Evolutionary conservation across 2,888 invertebrate genomes (phyloP).

Genomic region (Phytoseiulus persimilis): DNA sequence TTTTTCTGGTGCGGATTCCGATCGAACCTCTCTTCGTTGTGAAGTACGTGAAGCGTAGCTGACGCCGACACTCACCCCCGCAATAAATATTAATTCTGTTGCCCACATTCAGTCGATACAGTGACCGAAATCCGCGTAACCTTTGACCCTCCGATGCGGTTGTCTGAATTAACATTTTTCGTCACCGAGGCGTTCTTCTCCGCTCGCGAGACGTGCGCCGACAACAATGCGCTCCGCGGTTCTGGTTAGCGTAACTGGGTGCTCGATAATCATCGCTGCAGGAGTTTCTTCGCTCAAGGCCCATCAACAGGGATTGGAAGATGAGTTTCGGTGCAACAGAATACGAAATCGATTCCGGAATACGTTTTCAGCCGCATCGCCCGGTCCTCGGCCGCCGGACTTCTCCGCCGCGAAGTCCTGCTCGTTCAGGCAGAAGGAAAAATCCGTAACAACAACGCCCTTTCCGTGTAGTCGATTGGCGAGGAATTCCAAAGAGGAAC

Average conservation of each 20-base stretch:
- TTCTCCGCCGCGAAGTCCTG: neutral
- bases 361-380: too few relatives aligned
- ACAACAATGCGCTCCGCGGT: neutral
- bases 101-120: neutral
- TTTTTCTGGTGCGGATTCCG: neutral
- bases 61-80: neutral
- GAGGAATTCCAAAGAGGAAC: neutral
- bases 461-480: neutral
- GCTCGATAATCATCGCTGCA: neutral
- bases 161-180: neutral
- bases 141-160: neutral
- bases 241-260: neutral
- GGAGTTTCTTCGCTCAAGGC: neutral
- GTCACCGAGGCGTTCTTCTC: neutral
- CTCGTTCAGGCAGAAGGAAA: neutral
- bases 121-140: neutral
- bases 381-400: neutral
- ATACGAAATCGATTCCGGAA: too few relatives aligned
- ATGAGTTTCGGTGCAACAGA: too few relatives aligned
- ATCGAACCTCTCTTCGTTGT: too few relatives aligned
- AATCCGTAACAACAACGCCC: neutral
- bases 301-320: neutral
- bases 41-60: neutral
- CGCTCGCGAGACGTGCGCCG: neutral
- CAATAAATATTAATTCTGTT: neutral